Base-by-base conservation (phyloP, 2,113 vertebrate genomes). In the Chaetodon auriga region DNA sequence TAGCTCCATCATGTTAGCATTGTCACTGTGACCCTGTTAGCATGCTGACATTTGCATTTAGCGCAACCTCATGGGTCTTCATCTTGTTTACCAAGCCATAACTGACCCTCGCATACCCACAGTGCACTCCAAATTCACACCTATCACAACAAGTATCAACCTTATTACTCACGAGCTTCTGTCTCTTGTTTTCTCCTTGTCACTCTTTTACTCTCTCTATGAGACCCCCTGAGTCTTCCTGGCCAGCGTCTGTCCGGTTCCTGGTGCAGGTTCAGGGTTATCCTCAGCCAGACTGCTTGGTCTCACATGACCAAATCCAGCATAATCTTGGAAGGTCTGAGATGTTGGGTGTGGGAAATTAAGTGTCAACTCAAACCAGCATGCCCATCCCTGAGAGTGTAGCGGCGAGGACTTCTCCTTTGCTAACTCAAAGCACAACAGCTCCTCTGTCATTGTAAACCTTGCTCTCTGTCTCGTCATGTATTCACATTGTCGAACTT, bases 331-430 rank as follows among this genome's bases (percentile, higher is more conserved):
- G 46, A 66, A 12, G 18, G 63, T 36, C 49, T 2, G 7, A 14
- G 58, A 65, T 69, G 71, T 68, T 75, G 62, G 77, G n/a, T 12
- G 13, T 30, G 30, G 30, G 30, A 30, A 30, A 30, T 55, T n/a
- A 83, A 57, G 41, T 83, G 80, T 80, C 80, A 83, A 18, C 46
- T 87, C 11, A 46, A 71, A 76, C 54, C 80, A 80, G 66, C 4
- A 13, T 45, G 61, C 46, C 53, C 48, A 61, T 80, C 83, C 60
- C n/a, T 18, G 54, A 61, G 66, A 54, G 25, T 64, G 21, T 43
- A n/a, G 25, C 19, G 15, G 53, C 8, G 3, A 38, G 18, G 25
- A 57, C 57, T 38, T 78, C 16, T 49, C 18, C 62, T 25, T 30
- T 68, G 48, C 23, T 41, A 63, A 41, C 58, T 66, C 65, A 61